Evolutionary conservation across 2,888 invertebrate species (phyloP).

Genomic region (Ectobius pallidus): DNA sequence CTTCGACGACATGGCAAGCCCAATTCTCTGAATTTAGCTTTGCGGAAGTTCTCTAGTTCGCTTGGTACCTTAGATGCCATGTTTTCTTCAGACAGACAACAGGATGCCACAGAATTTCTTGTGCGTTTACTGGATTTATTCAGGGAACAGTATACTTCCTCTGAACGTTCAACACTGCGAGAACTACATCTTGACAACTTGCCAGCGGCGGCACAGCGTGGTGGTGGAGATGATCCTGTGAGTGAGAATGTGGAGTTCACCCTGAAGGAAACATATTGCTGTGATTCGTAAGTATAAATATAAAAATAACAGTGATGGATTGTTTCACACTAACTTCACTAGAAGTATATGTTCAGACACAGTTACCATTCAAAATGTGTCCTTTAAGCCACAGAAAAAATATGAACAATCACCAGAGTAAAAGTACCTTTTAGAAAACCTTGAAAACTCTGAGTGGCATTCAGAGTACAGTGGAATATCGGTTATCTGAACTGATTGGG

Average conservation of each 20-base stretch:
- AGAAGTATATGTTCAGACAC: too few species aligned
- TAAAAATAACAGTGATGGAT: neutral
- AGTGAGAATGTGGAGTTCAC: conserved; percentile 30
- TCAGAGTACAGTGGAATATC: too few species aligned
- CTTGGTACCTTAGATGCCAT: conserved; percentile 48
- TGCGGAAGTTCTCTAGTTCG: neutral
- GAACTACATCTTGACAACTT: conserved; percentile 20
- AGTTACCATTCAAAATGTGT: too few species aligned
- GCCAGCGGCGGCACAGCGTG: neutral
- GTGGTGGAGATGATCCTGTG: conserved; percentile 3
- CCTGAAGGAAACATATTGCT: conserved; percentile 22
- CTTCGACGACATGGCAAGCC: neutral
- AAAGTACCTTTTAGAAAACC: too few species aligned
- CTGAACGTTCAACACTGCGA: neutral
- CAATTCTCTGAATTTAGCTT: neutral
- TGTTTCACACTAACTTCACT: too few species aligned
- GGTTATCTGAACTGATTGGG: too few species aligned
- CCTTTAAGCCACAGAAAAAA: too few species aligned
- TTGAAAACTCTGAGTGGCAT: too few species aligned
- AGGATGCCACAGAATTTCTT: conserved; percentile 52
- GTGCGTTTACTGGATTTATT: conserved; percentile 51
- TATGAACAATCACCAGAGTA: too few species aligned
- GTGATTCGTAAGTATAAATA: conserved; percentile 19
- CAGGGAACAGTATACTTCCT: conserved; percentile 47
- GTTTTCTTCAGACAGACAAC: conserved; percentile 50